Base-by-base conservation (phyloP, 30 jellyfish, hydroid and myxozoan species). In the Aurelia aurita complex sp. Pacific region DNA sequence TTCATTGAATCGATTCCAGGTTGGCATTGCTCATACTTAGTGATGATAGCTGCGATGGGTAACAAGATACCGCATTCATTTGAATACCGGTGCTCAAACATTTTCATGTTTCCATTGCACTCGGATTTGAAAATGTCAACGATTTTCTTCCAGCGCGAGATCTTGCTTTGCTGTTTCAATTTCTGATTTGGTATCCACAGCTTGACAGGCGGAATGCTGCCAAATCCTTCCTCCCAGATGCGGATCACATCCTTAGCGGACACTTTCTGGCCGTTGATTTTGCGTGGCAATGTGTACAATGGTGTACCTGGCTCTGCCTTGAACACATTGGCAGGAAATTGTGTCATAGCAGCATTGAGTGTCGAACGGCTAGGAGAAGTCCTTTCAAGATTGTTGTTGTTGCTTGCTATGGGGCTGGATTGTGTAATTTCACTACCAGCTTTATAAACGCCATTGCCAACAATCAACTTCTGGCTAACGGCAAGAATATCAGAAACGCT, bases 91-190 rank as follows among this genome's bases (percentile, higher is more conserved):
- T 65, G 62, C 60, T 94, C 96, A 67, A 94, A 94, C 66, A 60
- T 74, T 35, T 67, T 67, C 89, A 88, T 83, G 60, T 87, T 91
- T 33, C 96, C 79, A 33, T 59, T 76, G 67, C 98, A 94, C 74
- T 94, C 97, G 42, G 71, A 74, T 29, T 88, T 83, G 87, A 88
- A 88, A 17, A 94, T 94, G 76, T 94, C 98, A 17, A 94, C 96
- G 14, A 94, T 94, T 69, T 94, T 94, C 89, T 88, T 88, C 98
- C 98, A 94, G 46, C 98, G 98, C 2, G 98, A 94, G 29, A 94
- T 94, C 74, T 94, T 94, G 64, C 96, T 81, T 54, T 94, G 98
- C 74, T 94, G 98, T 76, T 86, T 87, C 61, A 94, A 67, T 73
- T 94, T 94, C 83, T 94, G 98, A 9, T 84, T 66, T 29, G 96